Conservation (phyloP, 2,113 vertebrate genomes). For the Brachyhypopomus occidentalis region DNA sequence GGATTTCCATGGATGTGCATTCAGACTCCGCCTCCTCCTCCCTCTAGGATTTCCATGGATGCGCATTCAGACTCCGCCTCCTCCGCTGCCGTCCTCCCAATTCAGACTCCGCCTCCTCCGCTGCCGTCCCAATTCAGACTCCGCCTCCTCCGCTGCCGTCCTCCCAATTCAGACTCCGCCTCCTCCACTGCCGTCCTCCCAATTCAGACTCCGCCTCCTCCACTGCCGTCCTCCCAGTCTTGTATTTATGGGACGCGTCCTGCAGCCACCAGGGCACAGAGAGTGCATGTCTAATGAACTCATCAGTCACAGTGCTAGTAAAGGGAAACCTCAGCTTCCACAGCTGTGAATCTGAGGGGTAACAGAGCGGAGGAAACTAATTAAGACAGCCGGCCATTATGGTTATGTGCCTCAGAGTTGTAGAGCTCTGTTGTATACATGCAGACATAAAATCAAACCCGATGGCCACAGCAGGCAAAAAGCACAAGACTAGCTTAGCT, state of each 20-base stretch:
- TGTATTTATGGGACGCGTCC: conserved; percentile 2
- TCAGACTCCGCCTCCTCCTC: too few species aligned
- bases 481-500: neutral
- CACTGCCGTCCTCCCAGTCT: neutral
- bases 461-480: neutral
- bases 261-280: neutral
- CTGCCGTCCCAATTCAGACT: too few species aligned
- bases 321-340: neutral
- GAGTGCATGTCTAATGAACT: conserved; percentile 22
- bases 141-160: too few species aligned
- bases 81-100: too few species aligned
- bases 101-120: too few species aligned
- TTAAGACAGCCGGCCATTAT: conserved; percentile 7
- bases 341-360: conserved; percentile 22
- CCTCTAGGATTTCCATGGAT: neutral
- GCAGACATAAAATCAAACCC: neutral
- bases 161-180: too few species aligned
- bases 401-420: neutral
- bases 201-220: too few species aligned
- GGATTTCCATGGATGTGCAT: neutral
- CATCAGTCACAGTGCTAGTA: conserved; percentile 22
- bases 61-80: neutral
- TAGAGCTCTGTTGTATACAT: too few species aligned
- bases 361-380: conserved; percentile 36
- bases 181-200: too few species aligned